Evolutionary conservation across 1,140 invertebrate species (phyloP), one percentile per base, ranked within the genome.

Genomic region (Pseudomyrmex flavicornis): DNA sequence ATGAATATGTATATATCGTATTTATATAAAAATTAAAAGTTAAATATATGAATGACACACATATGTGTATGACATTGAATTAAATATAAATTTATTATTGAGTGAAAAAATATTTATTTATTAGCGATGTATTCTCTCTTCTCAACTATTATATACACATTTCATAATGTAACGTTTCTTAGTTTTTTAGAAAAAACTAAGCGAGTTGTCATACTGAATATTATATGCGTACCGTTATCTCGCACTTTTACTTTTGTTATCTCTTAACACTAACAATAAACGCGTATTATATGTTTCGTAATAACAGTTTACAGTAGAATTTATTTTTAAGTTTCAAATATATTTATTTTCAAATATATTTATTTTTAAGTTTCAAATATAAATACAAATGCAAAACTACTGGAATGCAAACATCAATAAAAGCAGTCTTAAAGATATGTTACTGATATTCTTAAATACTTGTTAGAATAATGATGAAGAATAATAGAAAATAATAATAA

Each of bases 161-260:
- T 35, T 35, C 0, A 50, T 80, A 80, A 80, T 72, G 20, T 54
- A 79, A 59, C 10, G 76, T 80, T 79, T 59, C 65, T 80, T 22
- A 72, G 13, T 35, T 35, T 35, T 35, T 5, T 35, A 35, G 35
- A 35, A 35, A 35, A 35, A 35, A 35, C 35, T 59, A 70, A 79
- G 12, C 12, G 8, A 48, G 44, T 26, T 68, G 8, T 15, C 15
- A 15, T 54, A 48, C 10, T 13, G 26, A 59, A 59, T n/a, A 12
- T 79, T 58, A 59, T 7, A 35, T 48, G 52, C 20, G 2, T 35
- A 20, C 15, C 66, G n/a, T 50, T 77, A 48, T 79, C 63, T 79
- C 20, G 15, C 12, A 35, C 15, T 58, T 77, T 48, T 56, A 52
- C 26, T 68, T 76, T 15, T 17, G 12, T 22, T 72, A 80, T 61